Conservation (phyloP, 2,113 vertebrate genomes). For the Bos taurus region DNA sequence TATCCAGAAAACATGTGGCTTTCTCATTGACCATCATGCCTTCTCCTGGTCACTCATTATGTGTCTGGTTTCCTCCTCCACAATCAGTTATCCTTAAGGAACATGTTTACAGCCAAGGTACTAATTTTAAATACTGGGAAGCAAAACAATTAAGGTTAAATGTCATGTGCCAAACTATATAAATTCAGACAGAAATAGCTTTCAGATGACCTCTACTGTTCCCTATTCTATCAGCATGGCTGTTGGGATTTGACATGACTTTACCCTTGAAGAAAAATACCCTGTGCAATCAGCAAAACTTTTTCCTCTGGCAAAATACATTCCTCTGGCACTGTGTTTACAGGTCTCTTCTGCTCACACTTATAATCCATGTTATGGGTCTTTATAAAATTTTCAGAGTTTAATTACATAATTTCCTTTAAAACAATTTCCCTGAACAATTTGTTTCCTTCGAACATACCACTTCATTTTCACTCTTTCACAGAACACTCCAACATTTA, state of each 20-base stretch:
- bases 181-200: constrained; percentile 6
- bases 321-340: background rate
- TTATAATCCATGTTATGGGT: background rate
- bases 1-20: background rate
- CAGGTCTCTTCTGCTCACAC: background rate
- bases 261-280: background rate
- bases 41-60: background rate
- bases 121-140: constrained; percentile 45
- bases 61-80: background rate
- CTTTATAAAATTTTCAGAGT: background rate
- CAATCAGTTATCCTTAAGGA: constrained; percentile 21
- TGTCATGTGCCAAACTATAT: background rate
- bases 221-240: background rate
- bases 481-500: background rate
- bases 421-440: background rate
- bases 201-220: background rate
- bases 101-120: constrained; percentile 31
- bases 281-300: background rate
- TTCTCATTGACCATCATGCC: background rate
- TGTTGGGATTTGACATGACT: background rate
- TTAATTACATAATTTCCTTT: constrained; percentile 12
- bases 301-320: background rate
- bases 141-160: constrained; percentile 47
- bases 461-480: background rate
- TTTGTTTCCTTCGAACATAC: background rate